Evolutionary conservation across 1,140 invertebrate species (phyloP).

Genomic region (Diachasmimorpha longicaudata): DNA sequence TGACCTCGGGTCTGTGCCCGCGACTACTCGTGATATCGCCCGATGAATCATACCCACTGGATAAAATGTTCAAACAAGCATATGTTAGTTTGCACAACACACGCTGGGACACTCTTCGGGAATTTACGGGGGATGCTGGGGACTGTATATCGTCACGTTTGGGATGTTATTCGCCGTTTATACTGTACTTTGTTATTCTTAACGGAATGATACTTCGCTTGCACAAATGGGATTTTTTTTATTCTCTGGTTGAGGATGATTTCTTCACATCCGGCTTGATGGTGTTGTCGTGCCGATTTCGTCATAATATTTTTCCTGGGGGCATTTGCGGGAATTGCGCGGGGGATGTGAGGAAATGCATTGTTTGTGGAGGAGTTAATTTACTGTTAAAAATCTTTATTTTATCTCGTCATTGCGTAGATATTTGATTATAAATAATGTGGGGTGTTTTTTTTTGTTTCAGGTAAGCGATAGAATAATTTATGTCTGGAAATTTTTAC

Average conservation of each 20-base stretch:
- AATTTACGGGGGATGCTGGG: not conserved
- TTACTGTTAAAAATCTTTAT: too few species aligned
- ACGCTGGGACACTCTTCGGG: not conserved
- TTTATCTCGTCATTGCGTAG: too few species aligned
- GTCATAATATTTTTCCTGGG: too few species aligned
- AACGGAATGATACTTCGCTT: too few species aligned
- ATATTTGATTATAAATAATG: too few species aligned
- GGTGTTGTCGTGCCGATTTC: not conserved
- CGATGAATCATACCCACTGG: constrained; percentile 1
- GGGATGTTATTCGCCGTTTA: not conserved
- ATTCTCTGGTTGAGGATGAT: not conserved
- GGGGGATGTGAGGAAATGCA: too few species aligned
- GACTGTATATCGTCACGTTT: not conserved
- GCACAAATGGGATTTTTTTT: not conserved
- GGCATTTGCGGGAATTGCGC: too few species aligned
- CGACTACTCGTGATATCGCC: constrained; percentile 1
- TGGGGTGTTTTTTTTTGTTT: too few species aligned
- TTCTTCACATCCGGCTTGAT: not conserved
- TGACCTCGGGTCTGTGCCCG: not conserved
- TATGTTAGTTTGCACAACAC: constrained; percentile 1
- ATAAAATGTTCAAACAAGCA: constrained; percentile 8
- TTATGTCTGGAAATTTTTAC: too few species aligned
- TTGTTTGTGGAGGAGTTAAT: too few species aligned
- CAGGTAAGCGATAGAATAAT: too few species aligned
- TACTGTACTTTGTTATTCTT: not conserved